phyloP scores from a whole-genome alignment of 2,888 invertebrate species.

The Melanargia galathea region DNA sequence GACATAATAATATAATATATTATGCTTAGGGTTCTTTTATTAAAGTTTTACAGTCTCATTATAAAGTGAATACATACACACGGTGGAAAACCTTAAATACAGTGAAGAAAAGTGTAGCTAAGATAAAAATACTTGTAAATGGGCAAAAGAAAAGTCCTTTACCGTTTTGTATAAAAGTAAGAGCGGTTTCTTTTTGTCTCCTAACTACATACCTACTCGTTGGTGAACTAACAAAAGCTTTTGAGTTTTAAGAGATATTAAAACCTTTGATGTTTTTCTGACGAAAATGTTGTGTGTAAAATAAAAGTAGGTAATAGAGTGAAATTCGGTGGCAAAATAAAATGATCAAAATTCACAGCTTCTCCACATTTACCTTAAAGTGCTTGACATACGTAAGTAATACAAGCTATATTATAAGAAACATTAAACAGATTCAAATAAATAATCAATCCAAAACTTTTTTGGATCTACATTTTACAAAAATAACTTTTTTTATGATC shows the following conservation, averaged over 20 bases:
- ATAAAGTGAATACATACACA: background rate
- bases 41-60: conserved; percentile 10
- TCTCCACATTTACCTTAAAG: no score
- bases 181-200: conserved; percentile 7
- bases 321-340: no score
- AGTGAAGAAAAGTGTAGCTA: background rate
- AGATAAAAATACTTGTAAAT: conserved; percentile 11
- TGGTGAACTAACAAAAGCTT: background rate
- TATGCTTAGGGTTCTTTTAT: conserved; percentile 9
- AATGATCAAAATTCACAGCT: no score
- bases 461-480: no score
- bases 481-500: no score
- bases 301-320: background rate
- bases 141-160: background rate
- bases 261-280: background rate
- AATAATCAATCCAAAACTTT: no score
- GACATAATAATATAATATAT: background rate
- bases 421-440: no score
- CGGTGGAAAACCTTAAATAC: background rate
- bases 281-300: background rate
- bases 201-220: background rate
- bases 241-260: background rate
- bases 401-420: no score
- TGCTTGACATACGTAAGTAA: no score
- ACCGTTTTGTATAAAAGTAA: conserved; percentile 4